Evolutionary conservation across 2,797 vertebrate genomes (phyloP), one percentile per base, ranked within the genome.

Genomic region (Rhabdophis nuchalis): DNA sequence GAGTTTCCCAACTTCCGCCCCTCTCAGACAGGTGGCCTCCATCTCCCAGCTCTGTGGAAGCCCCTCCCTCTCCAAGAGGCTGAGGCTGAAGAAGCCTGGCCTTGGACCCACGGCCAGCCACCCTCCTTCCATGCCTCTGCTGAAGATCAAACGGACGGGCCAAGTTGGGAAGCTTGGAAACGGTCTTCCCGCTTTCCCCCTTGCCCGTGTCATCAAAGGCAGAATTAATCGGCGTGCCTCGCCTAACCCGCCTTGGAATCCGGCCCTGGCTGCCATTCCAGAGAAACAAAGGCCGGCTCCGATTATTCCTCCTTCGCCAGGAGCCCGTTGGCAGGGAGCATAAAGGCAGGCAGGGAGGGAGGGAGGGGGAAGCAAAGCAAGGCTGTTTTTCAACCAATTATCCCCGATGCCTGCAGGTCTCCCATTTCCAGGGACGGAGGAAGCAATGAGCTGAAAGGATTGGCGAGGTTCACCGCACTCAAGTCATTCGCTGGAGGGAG

Each of bases 301-400:
- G 90, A 90, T 61, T 93, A 90, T 93, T 87, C 29, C 87, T 64
- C 46, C 92, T 54, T 61, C 41, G 41, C 77, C 57, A 82, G 88
- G 77, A 85, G 61, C 54, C 25, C 1, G 14, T 56, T 12, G 12
- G 50, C 89, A 61, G 56, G 89, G 56, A 36, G 87, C 56, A 27
- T 16, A 18, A 27, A 87, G 89, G 50, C 10, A 0, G n/a, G 23
- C 29, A 18, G 23, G 13, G 85, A 86, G 88, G 85, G 61, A 52
- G 0, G 61, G 29, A 23, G 5, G 3, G 85, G 0, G 13, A 77
- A 92, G 20, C 27, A 32, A 54, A 54, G 46, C 50, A 56, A 53
- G 85, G 92, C 92, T 85, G 50, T 56, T 91, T 88, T 64, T 41
- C 87, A 88, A 86, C 25, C 92, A 85, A 91, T 93, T 93, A 91